These are phyloP conservation scores for Nomada goodeniana DNA, from an alignment of 2,888 invertebrate genomes.

Conservation along the genomic window DNA sequence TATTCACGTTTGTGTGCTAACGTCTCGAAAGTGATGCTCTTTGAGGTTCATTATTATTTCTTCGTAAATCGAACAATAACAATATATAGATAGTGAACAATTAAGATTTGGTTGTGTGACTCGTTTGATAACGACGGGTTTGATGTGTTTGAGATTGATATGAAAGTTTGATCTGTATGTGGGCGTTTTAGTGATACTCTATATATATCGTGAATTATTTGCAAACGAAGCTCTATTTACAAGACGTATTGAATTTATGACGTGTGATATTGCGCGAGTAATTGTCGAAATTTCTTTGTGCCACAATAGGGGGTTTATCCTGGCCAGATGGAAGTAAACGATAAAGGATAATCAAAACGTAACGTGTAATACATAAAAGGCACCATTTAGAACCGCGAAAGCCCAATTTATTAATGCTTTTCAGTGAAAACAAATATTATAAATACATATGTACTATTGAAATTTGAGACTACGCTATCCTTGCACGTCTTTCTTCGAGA, in stretches of 20 bases:
- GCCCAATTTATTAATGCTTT: constrained; percentile 19
- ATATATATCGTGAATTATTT: constrained; percentile 49
- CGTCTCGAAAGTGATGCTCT: constrained; percentile 39
- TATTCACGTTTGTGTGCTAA: constrained; percentile 46
- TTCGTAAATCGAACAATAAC: constrained; percentile 15
- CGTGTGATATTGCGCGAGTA: constrained; percentile 23
- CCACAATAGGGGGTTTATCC: constrained; percentile 29
- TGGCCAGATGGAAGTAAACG: constrained; percentile 21
- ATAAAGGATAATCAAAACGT: constrained; percentile 15
- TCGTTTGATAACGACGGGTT: constrained; percentile 48
- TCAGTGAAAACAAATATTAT: constrained; percentile 24
- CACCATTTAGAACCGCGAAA: constrained; percentile 35
- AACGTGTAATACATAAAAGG: constrained; percentile 24
- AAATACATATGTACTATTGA: constrained; percentile 32
- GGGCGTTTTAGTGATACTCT: constrained; percentile 49
- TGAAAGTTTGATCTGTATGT: constrained; percentile 50
- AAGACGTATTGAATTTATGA: constrained; percentile 18
- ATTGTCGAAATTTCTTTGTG: constrained; percentile 44
- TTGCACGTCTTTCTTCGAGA: constrained; percentile 30
- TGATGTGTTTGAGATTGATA: constrained; percentile 39
- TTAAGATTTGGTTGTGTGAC: constrained; percentile 68
- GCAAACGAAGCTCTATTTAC: constrained; percentile 43
- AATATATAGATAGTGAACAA: constrained; percentile 9
- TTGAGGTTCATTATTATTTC: constrained; percentile 37
- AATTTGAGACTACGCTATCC: constrained; percentile 34